Conservation (phyloP, 53 echinoderm and acorn worm species). For the Arbacia lixula region DNA sequence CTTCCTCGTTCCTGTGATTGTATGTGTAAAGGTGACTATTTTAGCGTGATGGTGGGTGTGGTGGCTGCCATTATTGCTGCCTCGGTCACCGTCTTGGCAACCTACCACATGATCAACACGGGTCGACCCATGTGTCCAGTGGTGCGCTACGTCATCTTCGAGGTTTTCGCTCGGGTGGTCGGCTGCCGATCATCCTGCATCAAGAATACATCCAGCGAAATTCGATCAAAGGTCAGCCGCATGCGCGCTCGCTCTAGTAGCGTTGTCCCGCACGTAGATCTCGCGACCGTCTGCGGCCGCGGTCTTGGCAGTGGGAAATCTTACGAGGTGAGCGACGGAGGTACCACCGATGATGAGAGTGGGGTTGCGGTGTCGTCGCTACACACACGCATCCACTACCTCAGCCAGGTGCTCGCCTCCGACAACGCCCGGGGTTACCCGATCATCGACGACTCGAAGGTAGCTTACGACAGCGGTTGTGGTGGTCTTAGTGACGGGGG, state of each 20-base stretch:
- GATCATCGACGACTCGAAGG: background rate
- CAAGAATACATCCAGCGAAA: background rate
- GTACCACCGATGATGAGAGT: constrained; percentile 41
- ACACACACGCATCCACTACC: constrained; percentile 52
- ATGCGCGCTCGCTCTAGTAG: background rate
- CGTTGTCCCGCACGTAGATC: too few species aligned
- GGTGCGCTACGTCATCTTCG: constrained; percentile 68
- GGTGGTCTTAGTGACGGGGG: background rate
- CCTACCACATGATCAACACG: constrained; percentile 71
- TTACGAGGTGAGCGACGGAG: constrained; percentile 40
- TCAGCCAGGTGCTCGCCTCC: constrained; percentile 60
- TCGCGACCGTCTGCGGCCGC: too few species aligned
- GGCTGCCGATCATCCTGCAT: too few species aligned
- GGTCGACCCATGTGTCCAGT: constrained; percentile 66
- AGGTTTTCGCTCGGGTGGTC: constrained; percentile 54
- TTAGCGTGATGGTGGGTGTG: constrained; percentile 72
- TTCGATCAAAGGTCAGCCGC: background rate
- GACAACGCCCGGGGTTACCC: constrained; percentile 34
- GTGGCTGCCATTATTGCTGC: constrained; percentile 63
- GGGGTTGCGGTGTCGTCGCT: background rate
- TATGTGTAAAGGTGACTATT: constrained; percentile 66
- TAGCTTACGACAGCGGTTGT: background rate
- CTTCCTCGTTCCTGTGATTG: background rate
- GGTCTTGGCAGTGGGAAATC: constrained; percentile 56
- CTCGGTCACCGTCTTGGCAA: constrained; percentile 60